Evolutionary conservation across 2,797 vertebrate genomes (phyloP).

Genomic region (Anguilla obscura): DNA sequence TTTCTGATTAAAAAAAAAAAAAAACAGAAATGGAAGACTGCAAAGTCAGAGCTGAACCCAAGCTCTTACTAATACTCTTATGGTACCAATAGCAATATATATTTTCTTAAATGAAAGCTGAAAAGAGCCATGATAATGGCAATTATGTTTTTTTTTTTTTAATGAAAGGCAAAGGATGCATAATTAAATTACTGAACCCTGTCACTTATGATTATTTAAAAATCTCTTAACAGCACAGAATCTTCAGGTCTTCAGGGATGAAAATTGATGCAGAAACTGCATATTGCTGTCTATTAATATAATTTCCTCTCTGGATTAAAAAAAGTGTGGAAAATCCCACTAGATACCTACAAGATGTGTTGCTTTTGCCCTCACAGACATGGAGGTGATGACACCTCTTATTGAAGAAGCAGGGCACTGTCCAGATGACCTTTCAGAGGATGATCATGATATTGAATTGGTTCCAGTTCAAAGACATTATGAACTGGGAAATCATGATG

Average conservation of each 20-base stretch:
- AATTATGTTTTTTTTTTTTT: not conserved
- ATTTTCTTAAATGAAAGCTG: not conserved
- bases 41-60: not conserved
- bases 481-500: slow-evolving; percentile 61
- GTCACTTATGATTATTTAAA: not conserved
- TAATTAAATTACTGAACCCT: not conserved
- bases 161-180: not conserved
- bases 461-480: slow-evolving; percentile 67
- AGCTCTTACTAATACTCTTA: not conserved
- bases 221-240: not conserved
- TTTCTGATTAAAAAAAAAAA: not conserved
- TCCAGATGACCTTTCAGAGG: slow-evolving; percentile 72
- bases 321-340: not conserved
- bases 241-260: not conserved
- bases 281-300: not conserved
- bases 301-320: not conserved
- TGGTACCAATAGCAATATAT: not conserved
- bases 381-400: slow-evolving; percentile 85
- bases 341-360: not conserved
- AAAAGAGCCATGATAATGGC: not conserved
- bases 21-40: not conserved
- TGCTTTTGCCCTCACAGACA: slow-evolving; percentile 62
- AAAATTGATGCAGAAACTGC: not conserved
- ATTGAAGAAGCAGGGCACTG: slow-evolving; percentile 69
- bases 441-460: slow-evolving; percentile 65